phyloP scores from a whole-genome alignment of 2,888 invertebrate genomes.

The Eupithecia exiguata region DNA sequence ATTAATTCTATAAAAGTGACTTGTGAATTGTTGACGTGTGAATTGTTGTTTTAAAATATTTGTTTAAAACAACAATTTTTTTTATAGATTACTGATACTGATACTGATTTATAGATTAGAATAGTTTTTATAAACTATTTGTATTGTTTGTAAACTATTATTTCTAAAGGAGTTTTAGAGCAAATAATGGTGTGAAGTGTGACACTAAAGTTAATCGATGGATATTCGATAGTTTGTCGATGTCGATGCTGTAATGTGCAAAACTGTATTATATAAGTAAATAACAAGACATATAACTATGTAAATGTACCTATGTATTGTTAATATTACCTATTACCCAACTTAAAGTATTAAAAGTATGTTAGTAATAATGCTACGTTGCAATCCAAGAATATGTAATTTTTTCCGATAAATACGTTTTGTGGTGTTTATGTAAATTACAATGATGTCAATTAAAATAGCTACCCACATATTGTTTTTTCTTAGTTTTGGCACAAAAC shows the following conservation, averaged over 20 bases:
- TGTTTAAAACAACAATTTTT: too few species aligned
- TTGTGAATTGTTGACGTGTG: too few species aligned
- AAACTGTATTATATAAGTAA: conserved; percentile 73
- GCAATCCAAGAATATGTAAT: conserved; percentile 72
- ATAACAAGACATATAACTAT: conserved; percentile 53
- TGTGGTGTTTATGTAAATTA: conserved; percentile 84
- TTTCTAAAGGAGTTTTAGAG: background rate
- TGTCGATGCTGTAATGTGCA: conserved; percentile 56
- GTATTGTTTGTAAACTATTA: background rate
- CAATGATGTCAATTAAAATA: conserved; percentile 82
- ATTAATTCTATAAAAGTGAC: background rate
- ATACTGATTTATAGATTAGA: too few species aligned
- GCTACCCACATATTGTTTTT: conserved; percentile 53
- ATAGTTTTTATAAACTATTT: too few species aligned
- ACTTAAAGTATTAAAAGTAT: conserved; percentile 73
- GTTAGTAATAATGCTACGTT: conserved; percentile 72
- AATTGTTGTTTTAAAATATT: too few species aligned
- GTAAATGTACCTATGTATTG: conserved; percentile 70
- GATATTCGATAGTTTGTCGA: conserved; percentile 30
- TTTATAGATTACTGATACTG: too few species aligned
- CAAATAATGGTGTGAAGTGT: conserved; percentile 31
- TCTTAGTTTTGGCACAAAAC: conserved; percentile 45
- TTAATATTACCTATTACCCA: conserved; percentile 81
- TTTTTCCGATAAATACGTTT: conserved; percentile 73
- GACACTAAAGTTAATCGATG: conserved; percentile 32